Percentiles rank a stretch among this genome's conserved stretches.
These are phyloP conservation scores for Octonoba sinensis DNA, from an alignment of 2,888 invertebrate species.

Conservation along the genomic window DNA sequence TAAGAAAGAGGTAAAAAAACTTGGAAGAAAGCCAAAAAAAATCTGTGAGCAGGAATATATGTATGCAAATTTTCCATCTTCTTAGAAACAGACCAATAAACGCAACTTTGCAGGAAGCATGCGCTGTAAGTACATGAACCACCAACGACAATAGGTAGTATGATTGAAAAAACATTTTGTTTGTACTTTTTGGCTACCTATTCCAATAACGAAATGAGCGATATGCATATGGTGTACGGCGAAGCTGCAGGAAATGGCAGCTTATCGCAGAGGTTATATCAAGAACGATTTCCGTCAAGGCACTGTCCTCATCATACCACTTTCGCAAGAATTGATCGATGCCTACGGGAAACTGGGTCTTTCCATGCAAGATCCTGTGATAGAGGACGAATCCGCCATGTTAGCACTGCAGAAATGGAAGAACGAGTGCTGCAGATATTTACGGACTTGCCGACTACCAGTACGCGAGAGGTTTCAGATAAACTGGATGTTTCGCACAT, in stretches of 20 bases:
- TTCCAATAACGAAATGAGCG: conserved; percentile 8
- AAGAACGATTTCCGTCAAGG: not conserved
- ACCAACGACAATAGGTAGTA: conserved; percentile 3
- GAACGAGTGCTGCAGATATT: conserved; percentile 12
- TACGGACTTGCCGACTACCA: conserved; percentile 13
- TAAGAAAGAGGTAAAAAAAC: not conserved
- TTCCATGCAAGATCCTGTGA: conserved; percentile 1
- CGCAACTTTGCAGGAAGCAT: too few relatives aligned
- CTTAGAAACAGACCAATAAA: too few relatives aligned
- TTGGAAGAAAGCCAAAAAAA: not conserved
- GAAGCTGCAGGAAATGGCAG: conserved; percentile 13
- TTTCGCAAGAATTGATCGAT: conserved; percentile 3
- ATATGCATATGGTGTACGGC: conserved; percentile 5
- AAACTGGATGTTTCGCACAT: conserved; percentile 9
- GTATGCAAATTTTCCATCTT: too few relatives aligned
- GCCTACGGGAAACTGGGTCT: not conserved
- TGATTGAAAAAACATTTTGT: conserved; percentile 8
- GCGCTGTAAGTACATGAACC: conserved; percentile 5
- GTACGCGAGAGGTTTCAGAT: conserved; percentile 2
- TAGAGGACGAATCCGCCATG: conserved; percentile 14
- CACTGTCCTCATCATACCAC: conserved; percentile 11
- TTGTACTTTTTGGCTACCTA: conserved; percentile 6
- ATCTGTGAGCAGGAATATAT: too few relatives aligned
- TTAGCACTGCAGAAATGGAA: not conserved
- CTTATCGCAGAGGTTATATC: conserved; percentile 17